Conservation (phyloP, 2,113 vertebrate species). For the Deroptyus accipitrinus region DNA sequence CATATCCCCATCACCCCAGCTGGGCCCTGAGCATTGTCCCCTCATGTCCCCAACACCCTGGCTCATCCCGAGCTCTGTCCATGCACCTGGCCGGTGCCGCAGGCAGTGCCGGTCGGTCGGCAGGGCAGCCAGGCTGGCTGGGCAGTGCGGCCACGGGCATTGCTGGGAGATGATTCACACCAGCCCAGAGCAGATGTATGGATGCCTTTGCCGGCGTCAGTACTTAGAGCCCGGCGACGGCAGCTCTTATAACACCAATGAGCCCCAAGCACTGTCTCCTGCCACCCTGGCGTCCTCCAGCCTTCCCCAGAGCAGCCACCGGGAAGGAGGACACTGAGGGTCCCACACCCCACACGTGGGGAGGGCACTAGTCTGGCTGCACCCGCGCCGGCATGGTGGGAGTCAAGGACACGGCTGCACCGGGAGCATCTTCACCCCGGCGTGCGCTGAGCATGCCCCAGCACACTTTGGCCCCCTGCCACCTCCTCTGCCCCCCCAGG, state of each 20-base stretch:
- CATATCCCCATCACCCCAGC: background rate
- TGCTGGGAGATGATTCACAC: conserved; percentile 45
- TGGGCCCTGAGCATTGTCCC: background rate
- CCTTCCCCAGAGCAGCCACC: background rate
- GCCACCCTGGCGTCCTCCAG: background rate
- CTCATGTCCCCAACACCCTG: background rate
- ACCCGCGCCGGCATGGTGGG: accelerated
- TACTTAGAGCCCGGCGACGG: conserved; percentile 11
- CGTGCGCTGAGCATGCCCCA: background rate
- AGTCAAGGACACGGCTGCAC: background rate
- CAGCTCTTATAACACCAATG: background rate
- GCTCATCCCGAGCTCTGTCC: background rate
- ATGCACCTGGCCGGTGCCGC: background rate
- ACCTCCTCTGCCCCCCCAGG: background rate
- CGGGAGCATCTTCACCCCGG: background rate
- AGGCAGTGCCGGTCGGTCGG: background rate
- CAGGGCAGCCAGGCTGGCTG: background rate
- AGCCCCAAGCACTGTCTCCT: background rate
- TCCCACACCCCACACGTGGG: accelerated
- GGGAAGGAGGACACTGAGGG: background rate
- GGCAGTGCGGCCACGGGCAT: background rate
- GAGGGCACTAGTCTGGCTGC: accelerated
- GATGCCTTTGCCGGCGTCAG: conserved; percentile 23
- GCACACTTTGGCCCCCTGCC: background rate
- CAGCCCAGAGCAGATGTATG: conserved; percentile 21